Percentiles rank a stretch among this genome's conserved stretches.
phyloP scores from a whole-genome alignment of 2,113 vertebrate species.

The Proteles cristata region DNA sequence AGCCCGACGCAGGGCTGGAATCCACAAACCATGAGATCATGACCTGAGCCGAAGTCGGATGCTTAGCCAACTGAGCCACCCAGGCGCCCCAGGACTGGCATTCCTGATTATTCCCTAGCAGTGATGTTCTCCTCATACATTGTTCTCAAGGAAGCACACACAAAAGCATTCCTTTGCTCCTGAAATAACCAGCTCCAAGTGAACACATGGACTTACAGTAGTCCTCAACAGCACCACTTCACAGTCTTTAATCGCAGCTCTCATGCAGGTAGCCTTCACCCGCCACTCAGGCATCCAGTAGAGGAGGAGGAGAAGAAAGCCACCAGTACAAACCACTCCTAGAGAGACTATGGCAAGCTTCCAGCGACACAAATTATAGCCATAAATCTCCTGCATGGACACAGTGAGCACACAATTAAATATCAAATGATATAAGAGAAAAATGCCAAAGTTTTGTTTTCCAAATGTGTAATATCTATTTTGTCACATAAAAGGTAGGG shows the following conservation, averaged over 20 bases:
- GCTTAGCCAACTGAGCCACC: no score
- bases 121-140: background rate
- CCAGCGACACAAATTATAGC: conserved; percentile 94
- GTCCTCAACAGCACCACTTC: conserved; percentile 95
- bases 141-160: background rate
- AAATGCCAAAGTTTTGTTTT: conserved; percentile 47
- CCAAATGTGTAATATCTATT: background rate
- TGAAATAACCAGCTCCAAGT: background rate
- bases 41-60: no score
- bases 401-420: conserved; percentile 15
- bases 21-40: no score
- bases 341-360: conserved; percentile 91
- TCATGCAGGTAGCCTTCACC: conserved; percentile 93
- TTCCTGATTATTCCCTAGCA: background rate
- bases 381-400: conserved; percentile 91
- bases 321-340: conserved; percentile 94
- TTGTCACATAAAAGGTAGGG: background rate
- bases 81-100: background rate
- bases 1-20: no score
- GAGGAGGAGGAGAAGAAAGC: conserved; percentile 97
- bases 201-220: conserved; percentile 87
- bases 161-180: background rate
- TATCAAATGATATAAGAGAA: background rate
- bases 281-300: conserved; percentile 99
- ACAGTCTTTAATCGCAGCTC: conserved; percentile 90